Evolutionary conservation across 2,797 vertebrate genomes (phyloP), one percentile per base, ranked within the genome.

Genomic region (Peromyscus nudipes): DNA sequence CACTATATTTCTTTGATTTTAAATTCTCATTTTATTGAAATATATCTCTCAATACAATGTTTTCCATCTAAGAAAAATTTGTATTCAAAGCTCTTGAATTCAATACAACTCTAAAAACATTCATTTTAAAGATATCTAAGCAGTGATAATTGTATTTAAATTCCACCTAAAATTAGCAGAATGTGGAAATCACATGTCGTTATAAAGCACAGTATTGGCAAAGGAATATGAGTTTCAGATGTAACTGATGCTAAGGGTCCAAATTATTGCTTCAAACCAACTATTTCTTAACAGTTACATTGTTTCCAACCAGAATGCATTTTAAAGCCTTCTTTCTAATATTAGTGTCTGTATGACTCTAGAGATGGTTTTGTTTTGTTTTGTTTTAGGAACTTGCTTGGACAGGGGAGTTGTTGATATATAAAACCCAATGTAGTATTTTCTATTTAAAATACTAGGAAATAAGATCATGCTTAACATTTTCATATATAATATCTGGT

Each of bases 231-330:
- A 46, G 31, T 84, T 96, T 92, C 64, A 96, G 67, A 76, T 83
- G 49, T 79, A 69, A 19, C 62, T 85, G 27, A n/a, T 90, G 86
- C 23, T 71, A 55, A 89, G 79, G 62, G 14, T 64, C 19, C 75
- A 93, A 89, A 91, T 80, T 91, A 97, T 94, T 76, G 83, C 75
- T 87, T 93, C 92, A 93, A 80, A 92, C 43, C 55, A 95, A 84
- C 43, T 94, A 31, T 67, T 96, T 94, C 16, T 71, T 95, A 91
- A 87, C 46, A 95, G 87, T 95, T 92, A 57, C 37, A 81, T 94
- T 97, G 9, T 87, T 91, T 93, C 93, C 83, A 27, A 95, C 93
- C 67, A 96, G 88, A 95, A 96, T 40, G 43, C 43, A 88, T 93
- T 87, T 69, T 83, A 75, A 96, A 95, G 46, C 46, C 52, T 93